Evolutionary conservation across 2,797 vertebrate species (phyloP), one percentile per base, ranked within the genome.

Genomic region (Macroramphosus scolopax): DNA sequence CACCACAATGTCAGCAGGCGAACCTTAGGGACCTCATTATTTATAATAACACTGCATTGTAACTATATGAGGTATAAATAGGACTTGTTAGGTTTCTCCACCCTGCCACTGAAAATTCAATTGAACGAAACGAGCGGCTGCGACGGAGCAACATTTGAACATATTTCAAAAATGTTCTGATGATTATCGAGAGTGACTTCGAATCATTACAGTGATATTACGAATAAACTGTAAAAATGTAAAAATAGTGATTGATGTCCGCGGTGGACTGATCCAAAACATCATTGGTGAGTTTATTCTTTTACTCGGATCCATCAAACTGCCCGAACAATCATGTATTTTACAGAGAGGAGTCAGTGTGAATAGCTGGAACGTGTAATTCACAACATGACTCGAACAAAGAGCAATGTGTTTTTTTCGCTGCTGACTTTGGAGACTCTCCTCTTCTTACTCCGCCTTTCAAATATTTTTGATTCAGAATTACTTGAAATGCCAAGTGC

Each of bases 1-100:
- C 62, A 59, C 64, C 62, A 57, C 60, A 54, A 58, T 77, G 69
- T 59, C 63, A 45, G 56, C 74, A 72, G 71, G 53, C 62, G 66
- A 75, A 75, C 82, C 77, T 81, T 51, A 37, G 82, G 82, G 82
- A 89, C 56, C 77, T 86, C 68, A 80, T 88, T 86, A 85, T 80
- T 79, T 75, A 76, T 72, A 68, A 80, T 61, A 72, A 51, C 55
- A 24, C 49, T 30, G 54, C 63, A 63, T 72, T 70, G 66, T 72
- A 71, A 70, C 68, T 53, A 64, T 54, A 47, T 20, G 13, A 50
- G 33, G 24, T 36, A 62, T 77, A 67, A 75, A 72, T 74, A 58
- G 12, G 20, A 61, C 38, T 52, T 46, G 50, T 70, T 77, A 49
- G 33, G 48, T 34, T 60, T 58, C 42, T 67, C 39, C 38, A 29